A percentile compares a stretch with the other conserved stretches of the same genome.
Conservation (phyloP, 2,797 vertebrate species). For the Coilia nasus region DNA sequence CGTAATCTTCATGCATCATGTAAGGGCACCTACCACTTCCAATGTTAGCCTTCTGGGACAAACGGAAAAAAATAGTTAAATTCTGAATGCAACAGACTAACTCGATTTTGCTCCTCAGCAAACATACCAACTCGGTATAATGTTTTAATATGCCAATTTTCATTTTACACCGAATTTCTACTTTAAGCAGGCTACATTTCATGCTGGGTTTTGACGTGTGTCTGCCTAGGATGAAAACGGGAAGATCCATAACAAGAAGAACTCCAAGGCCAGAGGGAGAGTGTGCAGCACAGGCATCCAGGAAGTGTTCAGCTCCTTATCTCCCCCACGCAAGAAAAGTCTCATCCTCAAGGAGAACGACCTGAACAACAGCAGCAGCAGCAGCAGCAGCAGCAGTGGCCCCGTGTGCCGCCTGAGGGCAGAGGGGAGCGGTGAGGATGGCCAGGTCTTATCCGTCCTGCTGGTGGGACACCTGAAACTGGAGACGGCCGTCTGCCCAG, state of each 20-base stretch:
- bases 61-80: too few relatives aligned
- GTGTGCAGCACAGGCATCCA: slow-evolving; percentile 45
- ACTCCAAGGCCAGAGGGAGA: slow-evolving; percentile 54
- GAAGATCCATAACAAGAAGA: slow-evolving; percentile 44
- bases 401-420: neutral
- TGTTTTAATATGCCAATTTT: too few relatives aligned
- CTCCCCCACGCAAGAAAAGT: neutral
- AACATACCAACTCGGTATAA: too few relatives aligned
- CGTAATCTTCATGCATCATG: too few relatives aligned
- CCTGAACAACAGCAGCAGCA: neutral
- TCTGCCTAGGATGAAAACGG: slow-evolving; percentile 20
- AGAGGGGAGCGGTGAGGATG: neutral
- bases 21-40: too few relatives aligned
- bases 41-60: too few relatives aligned
- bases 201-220: neutral
- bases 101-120: too few relatives aligned
- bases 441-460: neutral
- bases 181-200: neutral
- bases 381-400: neutral
- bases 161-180: too few relatives aligned
- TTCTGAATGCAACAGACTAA: too few relatives aligned
- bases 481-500: neutral
- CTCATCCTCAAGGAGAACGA: neutral
- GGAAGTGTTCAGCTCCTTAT: slow-evolving; percentile 32
- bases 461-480: neutral